A percentile compares a stretch with the other conserved stretches of the same genome.
phyloP scores from a whole-genome alignment of 2,888 invertebrate genomes.

The Hartigia nigra region DNA sequence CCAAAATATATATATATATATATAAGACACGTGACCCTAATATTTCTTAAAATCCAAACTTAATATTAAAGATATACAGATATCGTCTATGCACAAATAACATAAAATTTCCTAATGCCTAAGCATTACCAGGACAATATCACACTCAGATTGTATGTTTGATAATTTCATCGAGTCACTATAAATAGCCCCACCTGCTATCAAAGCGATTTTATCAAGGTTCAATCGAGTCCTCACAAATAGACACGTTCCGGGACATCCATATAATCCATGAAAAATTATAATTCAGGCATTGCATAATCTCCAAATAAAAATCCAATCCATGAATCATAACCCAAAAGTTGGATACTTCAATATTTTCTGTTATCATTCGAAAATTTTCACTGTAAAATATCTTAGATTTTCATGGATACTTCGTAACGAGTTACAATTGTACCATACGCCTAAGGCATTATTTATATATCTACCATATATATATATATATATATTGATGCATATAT shows the following conservation, averaged over 20 bases:
- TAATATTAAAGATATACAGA: background rate
- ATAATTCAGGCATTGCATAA: too few relatives aligned
- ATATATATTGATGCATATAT: slow-evolving; percentile 53
- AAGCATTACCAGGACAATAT: background rate
- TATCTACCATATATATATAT: slow-evolving; percentile 21
- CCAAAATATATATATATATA: background rate
- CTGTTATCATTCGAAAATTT: background rate
- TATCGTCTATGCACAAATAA: background rate
- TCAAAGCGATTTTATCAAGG: background rate
- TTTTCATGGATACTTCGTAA: background rate
- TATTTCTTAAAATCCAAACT: background rate
- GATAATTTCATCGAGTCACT: background rate
- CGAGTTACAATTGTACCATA: slow-evolving; percentile 42
- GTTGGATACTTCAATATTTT: background rate
- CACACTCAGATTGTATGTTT: background rate
- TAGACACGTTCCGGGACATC: background rate
- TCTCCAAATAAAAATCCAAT: too few relatives aligned
- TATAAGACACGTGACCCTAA: background rate
- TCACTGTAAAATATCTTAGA: background rate
- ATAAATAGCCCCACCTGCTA: background rate
- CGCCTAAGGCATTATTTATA: slow-evolving; percentile 34
- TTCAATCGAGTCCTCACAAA: background rate
- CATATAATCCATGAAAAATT: background rate
- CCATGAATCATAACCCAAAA: background rate
- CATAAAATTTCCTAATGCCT: background rate